A percentile compares a stretch with the other conserved stretches of the same genome.
Evolutionary conservation across 1,140 invertebrate species (phyloP).

Genomic region (Neomicropteryx cornuta): DNA sequence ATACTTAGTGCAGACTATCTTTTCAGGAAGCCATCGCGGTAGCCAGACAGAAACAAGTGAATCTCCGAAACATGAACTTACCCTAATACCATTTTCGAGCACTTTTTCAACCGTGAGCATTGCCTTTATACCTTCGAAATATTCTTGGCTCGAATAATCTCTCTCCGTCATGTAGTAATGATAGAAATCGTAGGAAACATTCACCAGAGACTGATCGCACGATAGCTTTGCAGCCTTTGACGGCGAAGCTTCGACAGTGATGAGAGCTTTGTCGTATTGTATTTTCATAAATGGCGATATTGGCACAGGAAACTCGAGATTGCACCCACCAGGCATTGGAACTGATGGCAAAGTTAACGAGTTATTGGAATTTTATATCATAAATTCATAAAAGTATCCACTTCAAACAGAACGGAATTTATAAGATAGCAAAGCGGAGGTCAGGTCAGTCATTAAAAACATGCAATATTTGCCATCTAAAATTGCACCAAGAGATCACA

Average conservation of each 20-base stretch:
- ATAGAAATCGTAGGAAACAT: slow-evolving; percentile 45
- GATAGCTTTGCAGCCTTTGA: slow-evolving; percentile 29
- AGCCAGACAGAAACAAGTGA: slow-evolving; percentile 50
- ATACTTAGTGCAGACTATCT: too few relatives aligned
- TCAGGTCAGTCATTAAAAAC: too few relatives aligned
- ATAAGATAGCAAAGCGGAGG: too few relatives aligned
- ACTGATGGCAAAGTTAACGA: too few relatives aligned
- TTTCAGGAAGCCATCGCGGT: slow-evolving; percentile 42
- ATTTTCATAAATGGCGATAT: slow-evolving; percentile 53
- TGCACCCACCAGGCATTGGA: slow-evolving; percentile 69
- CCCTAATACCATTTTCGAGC: slow-evolving; percentile 40
- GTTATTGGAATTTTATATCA: too few relatives aligned
- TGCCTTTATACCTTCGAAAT: slow-evolving; percentile 47
- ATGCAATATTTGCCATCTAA: too few relatives aligned
- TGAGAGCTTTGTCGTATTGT: slow-evolving; percentile 33
- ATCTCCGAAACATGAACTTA: slow-evolving; percentile 34
- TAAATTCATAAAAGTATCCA: too few relatives aligned
- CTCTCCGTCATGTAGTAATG: slow-evolving; percentile 48
- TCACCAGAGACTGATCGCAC: slow-evolving; percentile 23
- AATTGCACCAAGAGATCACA: too few relatives aligned
- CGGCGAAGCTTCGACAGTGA: slow-evolving; percentile 47
- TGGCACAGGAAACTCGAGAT: slow-evolving; percentile 53
- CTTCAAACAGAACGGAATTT: too few relatives aligned
- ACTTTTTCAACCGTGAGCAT: slow-evolving; percentile 53
- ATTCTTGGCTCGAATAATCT: slow-evolving; percentile 42